These are phyloP conservation scores for Brotula barbata DNA, from an alignment of 2,797 vertebrate species.

Conservation along the genomic window DNA sequence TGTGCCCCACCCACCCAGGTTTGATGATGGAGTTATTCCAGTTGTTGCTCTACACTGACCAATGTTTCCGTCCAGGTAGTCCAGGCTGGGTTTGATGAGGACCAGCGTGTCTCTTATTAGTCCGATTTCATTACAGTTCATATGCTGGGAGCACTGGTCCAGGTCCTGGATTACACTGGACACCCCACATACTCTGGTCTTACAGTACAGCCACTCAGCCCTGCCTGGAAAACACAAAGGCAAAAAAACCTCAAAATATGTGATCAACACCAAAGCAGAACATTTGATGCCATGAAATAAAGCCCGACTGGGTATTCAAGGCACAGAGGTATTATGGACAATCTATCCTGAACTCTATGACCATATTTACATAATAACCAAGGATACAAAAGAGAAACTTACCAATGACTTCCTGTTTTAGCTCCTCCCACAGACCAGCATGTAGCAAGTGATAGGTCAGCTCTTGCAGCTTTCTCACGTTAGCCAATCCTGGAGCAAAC, in stretches of 20 bases:
- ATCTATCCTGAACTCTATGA: no score
- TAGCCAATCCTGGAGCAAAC: conserved; percentile 78
- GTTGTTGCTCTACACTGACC: conserved; percentile 67
- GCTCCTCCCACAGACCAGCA: conserved; percentile 74
- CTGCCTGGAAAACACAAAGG: conserved; percentile 72
- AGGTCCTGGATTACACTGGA: conserved; percentile 79
- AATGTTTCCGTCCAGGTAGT: conserved; percentile 65
- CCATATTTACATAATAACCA: no score
- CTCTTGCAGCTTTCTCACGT: conserved; percentile 83
- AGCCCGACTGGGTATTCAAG: no score
- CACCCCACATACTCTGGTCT: conserved; percentile 74
- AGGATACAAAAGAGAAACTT: conserved; percentile 20
- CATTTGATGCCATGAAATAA: not conserved
- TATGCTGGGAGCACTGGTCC: conserved; percentile 65
- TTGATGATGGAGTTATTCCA: no score
- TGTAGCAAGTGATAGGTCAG: conserved; percentile 81
- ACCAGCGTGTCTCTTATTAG: conserved; percentile 79
- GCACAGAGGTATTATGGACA: no score
- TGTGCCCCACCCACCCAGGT: no score
- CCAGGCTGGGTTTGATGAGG: conserved; percentile 77
- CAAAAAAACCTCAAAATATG: not conserved
- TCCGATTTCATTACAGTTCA: conserved; percentile 72
- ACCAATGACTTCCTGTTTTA: conserved; percentile 80
- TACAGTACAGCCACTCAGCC: conserved; percentile 83
- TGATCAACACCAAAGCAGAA: not conserved